Percentiles rank a stretch among this genome's conserved stretches.
Conservation (phyloP, 2,113 vertebrate species). For the Cisticola juncidis region DNA sequence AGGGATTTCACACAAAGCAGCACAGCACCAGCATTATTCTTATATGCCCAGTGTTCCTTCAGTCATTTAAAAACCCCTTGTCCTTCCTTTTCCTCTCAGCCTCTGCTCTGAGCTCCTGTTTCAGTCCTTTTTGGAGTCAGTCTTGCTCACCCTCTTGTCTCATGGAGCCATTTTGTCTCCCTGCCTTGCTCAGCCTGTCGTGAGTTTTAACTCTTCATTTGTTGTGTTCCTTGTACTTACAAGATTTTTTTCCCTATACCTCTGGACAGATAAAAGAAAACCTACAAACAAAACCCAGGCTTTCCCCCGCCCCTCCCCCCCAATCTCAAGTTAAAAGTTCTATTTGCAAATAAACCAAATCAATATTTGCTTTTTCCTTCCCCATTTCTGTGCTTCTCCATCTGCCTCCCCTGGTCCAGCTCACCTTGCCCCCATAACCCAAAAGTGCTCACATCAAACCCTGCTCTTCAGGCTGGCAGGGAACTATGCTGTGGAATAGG, state of each 20-base stretch:
- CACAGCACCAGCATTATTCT: neutral
- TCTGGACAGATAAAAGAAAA: neutral
- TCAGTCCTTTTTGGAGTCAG: neutral
- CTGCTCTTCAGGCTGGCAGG: neutral
- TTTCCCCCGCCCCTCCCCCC: neutral
- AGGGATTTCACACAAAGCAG: constrained; percentile 12
- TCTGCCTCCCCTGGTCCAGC: neutral
- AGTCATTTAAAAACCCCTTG: fast-evolving
- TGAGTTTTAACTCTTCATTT: neutral
- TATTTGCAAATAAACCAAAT: neutral
- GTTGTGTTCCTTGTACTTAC: neutral
- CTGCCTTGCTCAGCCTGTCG: neutral
- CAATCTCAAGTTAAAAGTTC: neutral
- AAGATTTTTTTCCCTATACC: neutral
- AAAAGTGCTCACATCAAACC: neutral
- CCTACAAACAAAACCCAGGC: neutral
- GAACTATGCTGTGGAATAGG: neutral
- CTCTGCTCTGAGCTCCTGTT: neutral
- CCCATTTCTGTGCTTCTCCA: neutral
- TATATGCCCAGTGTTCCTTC: neutral
- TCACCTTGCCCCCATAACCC: neutral
- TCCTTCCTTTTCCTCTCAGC: neutral
- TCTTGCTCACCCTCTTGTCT: neutral
- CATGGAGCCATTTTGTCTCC: neutral
- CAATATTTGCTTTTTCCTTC: neutral